A percentile compares a stretch with the other conserved stretches of the same genome.
Conservation (phyloP, 2,113 vertebrate species). For the Chaetodon auriga region DNA sequence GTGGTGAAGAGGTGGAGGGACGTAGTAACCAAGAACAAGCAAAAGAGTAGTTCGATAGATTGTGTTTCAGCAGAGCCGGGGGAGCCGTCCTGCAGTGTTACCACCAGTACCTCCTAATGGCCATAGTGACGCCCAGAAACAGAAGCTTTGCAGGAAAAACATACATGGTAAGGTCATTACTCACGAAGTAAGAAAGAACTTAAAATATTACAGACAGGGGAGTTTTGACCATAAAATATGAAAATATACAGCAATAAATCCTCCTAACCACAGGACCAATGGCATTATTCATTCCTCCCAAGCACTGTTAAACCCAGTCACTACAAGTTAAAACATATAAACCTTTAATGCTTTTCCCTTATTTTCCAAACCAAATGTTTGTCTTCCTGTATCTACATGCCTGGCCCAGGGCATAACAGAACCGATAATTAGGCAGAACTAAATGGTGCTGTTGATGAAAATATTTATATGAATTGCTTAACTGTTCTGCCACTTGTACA, state of each 20-base stretch:
- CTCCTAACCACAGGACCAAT: conserved; percentile 76
- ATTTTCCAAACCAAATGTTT: conserved; percentile 85
- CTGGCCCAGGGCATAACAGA: conserved; percentile 61
- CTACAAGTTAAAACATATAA: conserved; percentile 81
- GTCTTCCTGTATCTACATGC: conserved; percentile 79
- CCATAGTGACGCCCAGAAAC: conserved; percentile 74
- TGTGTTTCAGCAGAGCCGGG: conserved; percentile 62
- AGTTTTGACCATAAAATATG: conserved; percentile 81
- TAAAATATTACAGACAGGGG: conserved; percentile 81
- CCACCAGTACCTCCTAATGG: conserved; percentile 68
- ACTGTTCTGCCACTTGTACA: conserved; percentile 65
- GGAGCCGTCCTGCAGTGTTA: conserved; percentile 68
- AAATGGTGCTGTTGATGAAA: conserved; percentile 71
- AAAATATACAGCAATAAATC: conserved; percentile 84
- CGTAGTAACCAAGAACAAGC: conserved; percentile 27
- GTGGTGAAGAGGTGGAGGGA: conserved; percentile 27
- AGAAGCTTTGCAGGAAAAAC: conserved; percentile 81
- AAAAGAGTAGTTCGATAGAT: conserved; percentile 43
- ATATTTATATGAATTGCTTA: conserved; percentile 71
- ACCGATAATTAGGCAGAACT: conserved; percentile 70
- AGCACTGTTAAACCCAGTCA: conserved; percentile 77
- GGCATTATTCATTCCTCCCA: conserved; percentile 82
- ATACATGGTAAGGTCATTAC: conserved; percentile 82
- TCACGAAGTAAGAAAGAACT: conserved; percentile 76
- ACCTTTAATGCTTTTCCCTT: conserved; percentile 81